Evolutionary conservation across 2,797 vertebrate species (phyloP), one percentile per base, ranked within the genome.

Genomic region (Sebastiscus tertius): DNA sequence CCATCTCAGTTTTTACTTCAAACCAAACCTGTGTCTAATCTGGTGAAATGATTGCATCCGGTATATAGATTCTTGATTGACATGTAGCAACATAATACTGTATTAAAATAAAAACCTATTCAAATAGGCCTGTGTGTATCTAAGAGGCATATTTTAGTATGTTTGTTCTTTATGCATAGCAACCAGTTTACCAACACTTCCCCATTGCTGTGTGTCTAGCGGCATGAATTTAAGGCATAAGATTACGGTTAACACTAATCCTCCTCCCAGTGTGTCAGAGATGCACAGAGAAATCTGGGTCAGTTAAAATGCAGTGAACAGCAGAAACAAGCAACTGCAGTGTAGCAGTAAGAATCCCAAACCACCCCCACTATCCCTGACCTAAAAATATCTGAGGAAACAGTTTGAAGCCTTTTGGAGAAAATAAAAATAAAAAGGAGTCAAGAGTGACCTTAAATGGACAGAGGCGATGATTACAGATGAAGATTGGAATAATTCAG

Each of bases 271-370:
- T 62, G 76, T 71, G 31, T 66, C 31, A 66, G 10, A 75, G 54
- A 65, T 9, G 52, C 60, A 22, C 13, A 26, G 24, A 79, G 58
- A 80, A 69, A 86, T 79, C 73, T 83, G 49, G 79, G 77, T 80
- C 86, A 86, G 52, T 72, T 68, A 75, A 82, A 83, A 87, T 76
- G 63, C 66, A 76, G 54, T 65, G 55, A 66, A 69, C 52, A 75
- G 84, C 86, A 85, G 62, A 76, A 81, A 76, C 13, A 46, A 59
- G 54, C 77, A 84, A 60, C 75, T 59, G 60, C 71, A 83, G 79
- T 75, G 42, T 42, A 77, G 22, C 60, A 5, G 39, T 66, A 49
- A 74, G 76, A 81, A 46, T 56, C 24, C 33, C 8, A 59, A 86
- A 63, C 26, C 24, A 39, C 36, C 46, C 46, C 18, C 60, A 64